Evolutionary conservation across 2,797 vertebrate species (phyloP), one percentile per base, ranked within the genome.

Genomic region (Gymnothorax javanicus): DNA sequence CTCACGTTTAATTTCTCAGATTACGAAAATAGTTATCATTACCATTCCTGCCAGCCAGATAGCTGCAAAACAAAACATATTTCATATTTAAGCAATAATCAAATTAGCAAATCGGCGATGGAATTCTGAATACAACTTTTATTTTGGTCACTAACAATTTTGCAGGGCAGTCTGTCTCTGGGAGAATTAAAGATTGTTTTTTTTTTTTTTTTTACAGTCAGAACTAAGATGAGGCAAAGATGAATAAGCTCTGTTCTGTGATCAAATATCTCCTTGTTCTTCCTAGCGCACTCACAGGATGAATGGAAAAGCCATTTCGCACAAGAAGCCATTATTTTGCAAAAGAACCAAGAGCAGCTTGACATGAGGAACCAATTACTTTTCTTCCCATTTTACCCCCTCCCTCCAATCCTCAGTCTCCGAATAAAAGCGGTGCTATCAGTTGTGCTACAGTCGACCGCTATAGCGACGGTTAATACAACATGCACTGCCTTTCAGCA

Each of bases 221-320:
- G 25, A n/a, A n/a, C 27, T 5, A 85, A 69, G 62, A 9, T 85
- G 60, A 73, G 67, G 67, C 67, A 50, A 43, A 43, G 33, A 43
- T 43, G 33, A 43, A 43, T 43, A 2, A 43, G 33, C 33, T 43
- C 33, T 43, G 33, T 43, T 43, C 33, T 43, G 33, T 11, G 25
- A 73, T 85, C 64, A 57, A 71, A 85, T 50, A 62, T 54, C 84
- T 69, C 62, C 69, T 23, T 85, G 84, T 85, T 27, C 82, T 50
- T 52, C 62, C 84, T 56, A 62, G 59, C 25, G 64, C 62, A 12
- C 50, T 71, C 84, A 85, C 73, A 50, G 58, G 54, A 33, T 64
- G 84, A 85, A 85, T 85, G 84, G 84, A 85, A 85, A 85, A 85
- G 60, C 67, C 33, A 85, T 85, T 85, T 69, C 13, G 56, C 67